Evolutionary conservation across 2,113 vertebrate species (phyloP), one percentile per base, ranked within the genome.

Genomic region (Macheiramphus alcinus): DNA sequence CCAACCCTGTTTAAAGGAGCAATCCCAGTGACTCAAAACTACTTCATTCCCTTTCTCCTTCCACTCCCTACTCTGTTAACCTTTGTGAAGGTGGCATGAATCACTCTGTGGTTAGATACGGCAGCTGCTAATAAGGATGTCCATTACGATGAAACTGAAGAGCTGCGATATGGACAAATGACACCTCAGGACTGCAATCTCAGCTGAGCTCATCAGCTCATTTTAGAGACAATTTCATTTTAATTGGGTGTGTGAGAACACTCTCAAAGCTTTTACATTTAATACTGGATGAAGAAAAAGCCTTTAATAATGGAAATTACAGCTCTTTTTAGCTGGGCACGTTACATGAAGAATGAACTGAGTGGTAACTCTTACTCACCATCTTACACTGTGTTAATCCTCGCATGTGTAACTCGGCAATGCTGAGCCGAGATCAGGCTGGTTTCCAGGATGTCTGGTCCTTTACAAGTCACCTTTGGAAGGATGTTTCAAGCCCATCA

Each of bases 161-260:
- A 55, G 29, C 42, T 86, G 4, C 3, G 1, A 11, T 25, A 68
- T 14, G 32, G 45, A 80, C 38, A 83, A 93, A 88, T 63, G 59
- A 67, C 50, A 70, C 23, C 20, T 58, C 43, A 29, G 23, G 58
- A 78, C 38, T 88, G 11, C 21, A 63, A 34, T 62, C 27, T 88
- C 62, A 71, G 53, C 29, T 68, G 29, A 94, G 31, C 13, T 81
- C 79, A 72, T 79, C 40, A 84, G 20, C 25, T 91, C 31, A 7
- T 89, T 87, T 85, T 89, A 82, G 42, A 91, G 53, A 85, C 16
- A 87, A 82, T 72, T 89, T 86, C 27, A 56, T 72, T 94, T 96
- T 89, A 87, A 96, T 85, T 92, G 36, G 36, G 13, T 42, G 10
- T 63, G 27, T 72, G 25, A 94, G 45, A 94, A 59, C 36, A 45